Percentiles rank a stretch among this genome's conserved stretches.
Evolutionary conservation across 30 jellyfish, hydroid and myxozoan species (phyloP).

Genomic region (Nemopilema nomurai): DNA sequence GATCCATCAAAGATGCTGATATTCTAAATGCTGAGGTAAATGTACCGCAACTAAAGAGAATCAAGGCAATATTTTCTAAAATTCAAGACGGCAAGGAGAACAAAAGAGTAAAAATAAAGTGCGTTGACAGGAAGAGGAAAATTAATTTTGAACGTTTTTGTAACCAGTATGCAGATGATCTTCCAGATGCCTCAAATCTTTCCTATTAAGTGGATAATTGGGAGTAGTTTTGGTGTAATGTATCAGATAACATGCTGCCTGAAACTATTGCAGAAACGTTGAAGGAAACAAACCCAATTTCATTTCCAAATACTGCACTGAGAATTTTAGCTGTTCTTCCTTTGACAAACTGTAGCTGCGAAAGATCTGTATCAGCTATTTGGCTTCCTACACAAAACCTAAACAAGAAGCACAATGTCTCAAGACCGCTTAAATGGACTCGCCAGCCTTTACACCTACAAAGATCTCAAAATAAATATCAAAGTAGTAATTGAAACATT

Average conservation of each 20-base stretch:
- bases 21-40: neutral
- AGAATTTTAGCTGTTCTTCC: neutral
- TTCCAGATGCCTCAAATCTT: neutral
- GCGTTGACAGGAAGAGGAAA: neutral
- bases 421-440: constrained; percentile 8
- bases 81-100: neutral
- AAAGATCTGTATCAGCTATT: too few relatives aligned
- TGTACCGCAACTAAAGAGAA: neutral
- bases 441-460: neutral
- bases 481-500: neutral
- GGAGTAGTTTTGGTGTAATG: neutral
- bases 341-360: neutral
- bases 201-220: neutral
- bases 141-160: neutral
- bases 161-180: neutral
- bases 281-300: neutral
- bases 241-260: neutral
- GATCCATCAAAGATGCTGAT: neutral
- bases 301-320: constrained; percentile 3
- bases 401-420: neutral
- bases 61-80: neutral
- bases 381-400: neutral
- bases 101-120: neutral
- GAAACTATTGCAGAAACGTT: neutral
- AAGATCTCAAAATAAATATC: neutral